These are phyloP conservation scores for Psix sp. DNA, from an alignment of 1,140 invertebrate genomes.

Conservation along the genomic window DNA sequence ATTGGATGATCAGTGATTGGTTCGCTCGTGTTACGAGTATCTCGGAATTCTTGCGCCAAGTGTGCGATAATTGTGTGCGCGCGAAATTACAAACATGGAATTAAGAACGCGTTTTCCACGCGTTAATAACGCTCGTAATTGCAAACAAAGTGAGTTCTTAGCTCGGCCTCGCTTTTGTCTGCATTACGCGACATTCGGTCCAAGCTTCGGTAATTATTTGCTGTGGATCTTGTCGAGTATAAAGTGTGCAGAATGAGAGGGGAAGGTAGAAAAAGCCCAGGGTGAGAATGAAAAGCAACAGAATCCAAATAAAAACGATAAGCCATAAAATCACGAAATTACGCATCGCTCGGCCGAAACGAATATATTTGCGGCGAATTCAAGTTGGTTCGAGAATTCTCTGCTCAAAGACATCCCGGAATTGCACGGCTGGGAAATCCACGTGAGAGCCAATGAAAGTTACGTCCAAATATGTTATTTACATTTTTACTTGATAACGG, in stretches of 20 bases:
- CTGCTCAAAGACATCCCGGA: conserved; percentile 53
- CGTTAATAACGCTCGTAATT: conserved; percentile 10
- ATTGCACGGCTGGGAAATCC: conserved; percentile 64
- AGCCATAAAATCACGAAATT: conserved; percentile 51
- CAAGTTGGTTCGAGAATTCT: conserved; percentile 32
- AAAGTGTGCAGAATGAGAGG: not conserved
- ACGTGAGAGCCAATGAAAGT: conserved; percentile 52
- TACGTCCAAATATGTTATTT: conserved; percentile 44
- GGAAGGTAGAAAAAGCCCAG: not conserved
- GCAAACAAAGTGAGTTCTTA: not conserved
- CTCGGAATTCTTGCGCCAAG: conserved; percentile 7
- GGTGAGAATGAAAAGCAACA: conserved; percentile 9
- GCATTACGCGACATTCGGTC: no score
- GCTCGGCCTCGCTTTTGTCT: no score
- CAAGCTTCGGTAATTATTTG: no score
- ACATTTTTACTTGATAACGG: conserved; percentile 37
- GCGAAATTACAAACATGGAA: conserved; percentile 14
- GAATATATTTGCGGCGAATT: conserved; percentile 35
- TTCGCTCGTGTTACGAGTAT: conserved; percentile 14
- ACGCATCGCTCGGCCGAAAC: conserved; percentile 20
- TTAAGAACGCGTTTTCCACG: conserved; percentile 10
- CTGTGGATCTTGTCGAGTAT: not conserved
- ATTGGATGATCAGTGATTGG: conserved; percentile 48
- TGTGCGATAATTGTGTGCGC: conserved; percentile 6
- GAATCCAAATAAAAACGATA: conserved; percentile 43